Conservation (phyloP, 1,140 invertebrate genomes). For the Heliconius hermathena region DNA sequence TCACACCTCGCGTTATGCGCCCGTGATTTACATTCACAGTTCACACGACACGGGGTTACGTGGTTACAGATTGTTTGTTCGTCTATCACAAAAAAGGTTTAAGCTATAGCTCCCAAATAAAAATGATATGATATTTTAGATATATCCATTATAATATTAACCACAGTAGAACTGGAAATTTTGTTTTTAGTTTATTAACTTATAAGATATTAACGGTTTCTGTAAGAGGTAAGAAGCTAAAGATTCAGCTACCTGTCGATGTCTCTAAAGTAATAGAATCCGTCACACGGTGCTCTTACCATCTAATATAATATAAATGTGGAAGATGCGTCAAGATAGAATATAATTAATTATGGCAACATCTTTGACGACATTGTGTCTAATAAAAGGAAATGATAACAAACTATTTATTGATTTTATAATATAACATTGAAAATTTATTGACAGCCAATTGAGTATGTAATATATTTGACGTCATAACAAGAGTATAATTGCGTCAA, state of each 20-base stretch:
- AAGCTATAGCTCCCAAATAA: not conserved
- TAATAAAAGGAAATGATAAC: not conserved
- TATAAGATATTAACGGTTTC: no score
- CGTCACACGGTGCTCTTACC: not conserved
- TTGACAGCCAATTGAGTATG: conserved; percentile 4
- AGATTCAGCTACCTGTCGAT: no score
- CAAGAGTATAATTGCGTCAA: conserved; percentile 18
- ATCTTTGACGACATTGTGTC: conserved; percentile 2
- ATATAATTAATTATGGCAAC: not conserved
- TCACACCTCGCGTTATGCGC: conserved; percentile 79
- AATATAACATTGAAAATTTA: conserved; percentile 8
- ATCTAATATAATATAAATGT: not conserved
- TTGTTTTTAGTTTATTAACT: no score
- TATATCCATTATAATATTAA: not conserved
- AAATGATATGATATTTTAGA: not conserved
- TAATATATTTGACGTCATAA: not conserved
- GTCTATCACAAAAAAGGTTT: not conserved
- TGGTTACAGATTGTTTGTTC: conserved; percentile 15
- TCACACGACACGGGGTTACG: conserved; percentile 57
- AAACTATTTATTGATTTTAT: conserved; percentile 1
- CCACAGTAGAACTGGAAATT: not conserved
- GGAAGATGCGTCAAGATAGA: not conserved
- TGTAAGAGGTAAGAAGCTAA: no score
- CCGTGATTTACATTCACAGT: conserved; percentile 68
- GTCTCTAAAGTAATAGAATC: not conserved